Conservation (phyloP, 2,888 invertebrate genomes). For the Patella pellucida region DNA sequence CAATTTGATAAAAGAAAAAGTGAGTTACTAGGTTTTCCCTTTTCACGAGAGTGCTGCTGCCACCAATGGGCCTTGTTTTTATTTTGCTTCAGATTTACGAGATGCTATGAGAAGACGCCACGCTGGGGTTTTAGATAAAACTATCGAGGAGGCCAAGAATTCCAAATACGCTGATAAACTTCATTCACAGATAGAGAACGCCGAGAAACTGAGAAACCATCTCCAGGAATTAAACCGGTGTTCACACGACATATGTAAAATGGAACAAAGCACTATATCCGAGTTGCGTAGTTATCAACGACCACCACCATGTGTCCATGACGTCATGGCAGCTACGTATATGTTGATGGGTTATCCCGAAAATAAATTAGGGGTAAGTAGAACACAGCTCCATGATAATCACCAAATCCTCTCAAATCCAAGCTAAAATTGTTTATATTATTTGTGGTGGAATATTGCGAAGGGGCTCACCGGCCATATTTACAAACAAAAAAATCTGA, state of each 20-base stretch:
- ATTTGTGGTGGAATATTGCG: too few relatives aligned
- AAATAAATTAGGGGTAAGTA: conserved; percentile 48
- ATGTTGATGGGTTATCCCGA: conserved; percentile 59
- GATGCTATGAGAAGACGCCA: conserved; percentile 55
- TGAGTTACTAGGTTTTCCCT: too few relatives aligned
- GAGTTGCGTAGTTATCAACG: conserved; percentile 61
- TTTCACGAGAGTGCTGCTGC: too few relatives aligned
- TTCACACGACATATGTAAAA: conserved; percentile 54
- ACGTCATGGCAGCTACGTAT: conserved; percentile 61
- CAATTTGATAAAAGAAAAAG: too few relatives aligned
- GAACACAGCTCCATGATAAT: not conserved
- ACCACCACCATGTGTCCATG: conserved; percentile 57
- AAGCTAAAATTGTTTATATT: too few relatives aligned
- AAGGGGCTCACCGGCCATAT: too few relatives aligned
- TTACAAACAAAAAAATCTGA: too few relatives aligned
- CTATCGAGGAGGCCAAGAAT: conserved; percentile 45
- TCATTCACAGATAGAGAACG: conserved; percentile 45
- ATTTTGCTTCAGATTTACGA: conserved; percentile 46
- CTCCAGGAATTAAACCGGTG: conserved; percentile 52
- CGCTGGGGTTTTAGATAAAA: conserved; percentile 50
- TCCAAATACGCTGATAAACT: conserved; percentile 48
- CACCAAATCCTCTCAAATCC: too few relatives aligned
- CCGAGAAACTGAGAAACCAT: conserved; percentile 50
- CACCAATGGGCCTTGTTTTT: too few relatives aligned
- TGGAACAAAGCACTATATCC: conserved; percentile 62